phyloP scores from a whole-genome alignment of 2,888 invertebrate species.

The Petrolisthes manimaculis region DNA sequence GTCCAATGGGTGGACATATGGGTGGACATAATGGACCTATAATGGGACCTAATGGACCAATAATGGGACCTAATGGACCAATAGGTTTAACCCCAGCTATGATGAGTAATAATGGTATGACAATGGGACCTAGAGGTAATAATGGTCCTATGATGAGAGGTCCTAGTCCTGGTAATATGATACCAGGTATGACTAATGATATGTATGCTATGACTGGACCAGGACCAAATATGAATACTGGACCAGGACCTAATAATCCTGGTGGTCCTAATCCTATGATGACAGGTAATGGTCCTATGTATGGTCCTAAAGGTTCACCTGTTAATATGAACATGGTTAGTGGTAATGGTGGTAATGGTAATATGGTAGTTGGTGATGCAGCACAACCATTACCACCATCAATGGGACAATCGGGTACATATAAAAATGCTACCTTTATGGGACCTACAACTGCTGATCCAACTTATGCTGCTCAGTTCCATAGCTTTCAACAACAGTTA shows the following conservation, averaged over 20 bases:
- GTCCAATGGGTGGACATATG: constrained; percentile 70
- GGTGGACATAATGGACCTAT: constrained; percentile 69
- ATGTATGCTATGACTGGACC: constrained; percentile 71
- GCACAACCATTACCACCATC: constrained; percentile 84
- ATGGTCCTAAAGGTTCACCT: constrained; percentile 66
- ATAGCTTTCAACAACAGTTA: constrained; percentile 94
- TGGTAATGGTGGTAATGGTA: constrained; percentile 68
- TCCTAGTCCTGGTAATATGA: constrained; percentile 69
- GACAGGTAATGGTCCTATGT: constrained; percentile 67
- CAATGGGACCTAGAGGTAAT: constrained; percentile 65
- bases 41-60: constrained; percentile 71
- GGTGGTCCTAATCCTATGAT: constrained; percentile 66
- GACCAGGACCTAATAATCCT: constrained; percentile 66
- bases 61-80: constrained; percentile 67
- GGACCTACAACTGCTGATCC: constrained; percentile 88
- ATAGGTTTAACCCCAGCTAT: constrained; percentile 68
- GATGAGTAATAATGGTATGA: constrained; percentile 67
- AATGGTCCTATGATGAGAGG: constrained; percentile 71
- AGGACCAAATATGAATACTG: constrained; percentile 69
- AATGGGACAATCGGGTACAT: constrained; percentile 79
- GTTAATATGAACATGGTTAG: constrained; percentile 68
- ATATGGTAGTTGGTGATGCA: constrained; percentile 71
- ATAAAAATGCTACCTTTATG: constrained; percentile 82
- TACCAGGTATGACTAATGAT: constrained; percentile 69
- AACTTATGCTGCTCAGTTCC: constrained; percentile 94